phyloP scores from a whole-genome alignment of 1,140 invertebrate genomes.

The Drosophila melanogaster region Release_6_plus_ISO1_MT NT_033777.3:27908501-27909000 shows the following conservation, averaged over 20 bases:
- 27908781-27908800: constrained; percentile 73
- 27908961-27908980: neutral
- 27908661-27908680: constrained; percentile 24
- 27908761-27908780: constrained; percentile 33
- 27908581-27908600: constrained; percentile 51
- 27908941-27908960: neutral
- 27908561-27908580: constrained; percentile 12
- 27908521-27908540: constrained; percentile 76
- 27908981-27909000: constrained; percentile 22
- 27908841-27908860: constrained; percentile 27
- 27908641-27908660: constrained; percentile 21
- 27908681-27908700: constrained; percentile 73
- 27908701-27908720: constrained; percentile 77
- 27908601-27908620: constrained; percentile 45
- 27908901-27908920: neutral
- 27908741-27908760: constrained; percentile 29
- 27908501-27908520: constrained; percentile 62
- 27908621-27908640: constrained; percentile 43
- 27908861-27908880: neutral
- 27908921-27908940: too few species aligned
- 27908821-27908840: constrained; percentile 72
- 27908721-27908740: constrained; percentile 82
- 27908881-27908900: neutral
- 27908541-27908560: constrained; percentile 42
- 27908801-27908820: constrained; percentile 79